These are phyloP conservation scores for Epistrophe eligans DNA, from an alignment of 2,888 invertebrate genomes.

Conservation along the genomic window DNA sequence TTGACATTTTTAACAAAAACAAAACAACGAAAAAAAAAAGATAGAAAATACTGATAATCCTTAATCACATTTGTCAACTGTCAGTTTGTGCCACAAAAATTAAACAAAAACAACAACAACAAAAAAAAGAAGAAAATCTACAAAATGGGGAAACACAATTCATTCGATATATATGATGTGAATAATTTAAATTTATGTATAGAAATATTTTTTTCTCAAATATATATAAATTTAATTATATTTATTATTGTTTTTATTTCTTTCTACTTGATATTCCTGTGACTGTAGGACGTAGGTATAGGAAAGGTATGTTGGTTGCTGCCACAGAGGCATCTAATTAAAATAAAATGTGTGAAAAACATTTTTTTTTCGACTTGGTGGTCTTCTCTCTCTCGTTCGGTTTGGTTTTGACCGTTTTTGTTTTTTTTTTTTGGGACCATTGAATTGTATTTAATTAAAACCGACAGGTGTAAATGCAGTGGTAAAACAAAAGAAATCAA, in stretches of 20 bases:
- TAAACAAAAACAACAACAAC: not conserved
- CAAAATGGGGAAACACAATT: slow-evolving; percentile 43
- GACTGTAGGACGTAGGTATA: not conserved
- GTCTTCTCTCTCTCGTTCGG: slow-evolving; percentile 20
- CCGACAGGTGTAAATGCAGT: slow-evolving; percentile 63
- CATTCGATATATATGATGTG: slow-evolving; percentile 30
- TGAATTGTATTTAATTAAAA: slow-evolving; percentile 70
- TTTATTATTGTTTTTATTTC: not conserved
- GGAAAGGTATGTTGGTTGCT: not conserved
- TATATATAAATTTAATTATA: slow-evolving; percentile 36
- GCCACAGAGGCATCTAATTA: slow-evolving; percentile 54
- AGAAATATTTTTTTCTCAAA: slow-evolving; percentile 24
- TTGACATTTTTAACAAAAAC: slow-evolving; percentile 52
- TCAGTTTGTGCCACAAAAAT: slow-evolving; percentile 52
- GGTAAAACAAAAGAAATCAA: slow-evolving; percentile 15
- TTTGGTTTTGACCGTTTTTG: not conserved
- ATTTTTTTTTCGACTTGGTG: slow-evolving; percentile 53
- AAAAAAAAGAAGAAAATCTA: not conserved
- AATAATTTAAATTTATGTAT: slow-evolving; percentile 16
- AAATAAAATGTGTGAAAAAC: slow-evolving; percentile 71
- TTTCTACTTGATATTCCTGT: not conserved
- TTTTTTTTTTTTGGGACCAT: too few relatives aligned
- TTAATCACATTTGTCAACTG: slow-evolving; percentile 76
- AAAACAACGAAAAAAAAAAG: slow-evolving; percentile 29
- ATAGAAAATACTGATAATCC: slow-evolving; percentile 70